phyloP scores from a whole-genome alignment of 2,888 invertebrate species.

The Eretmocerus hayati region DNA sequence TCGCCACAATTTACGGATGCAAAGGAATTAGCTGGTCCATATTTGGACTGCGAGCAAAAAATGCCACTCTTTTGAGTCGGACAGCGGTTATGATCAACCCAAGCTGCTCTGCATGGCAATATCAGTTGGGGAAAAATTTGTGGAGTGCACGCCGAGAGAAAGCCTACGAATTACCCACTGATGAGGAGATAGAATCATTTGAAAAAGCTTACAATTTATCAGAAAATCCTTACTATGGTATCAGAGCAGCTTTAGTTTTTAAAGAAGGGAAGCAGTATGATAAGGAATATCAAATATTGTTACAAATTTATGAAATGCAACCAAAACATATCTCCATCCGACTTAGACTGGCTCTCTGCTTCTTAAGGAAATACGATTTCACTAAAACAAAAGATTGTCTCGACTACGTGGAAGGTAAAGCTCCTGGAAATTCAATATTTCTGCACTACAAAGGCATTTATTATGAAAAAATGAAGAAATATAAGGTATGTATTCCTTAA shows the following conservation, averaged over 20 bases:
- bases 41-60: neutral
- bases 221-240: neutral
- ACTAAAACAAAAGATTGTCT: neutral
- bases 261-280: neutral
- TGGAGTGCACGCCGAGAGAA: neutral
- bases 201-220: neutral
- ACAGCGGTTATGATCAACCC: neutral
- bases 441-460: slow-evolving; percentile 4
- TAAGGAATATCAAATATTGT: neutral
- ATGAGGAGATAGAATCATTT: neutral
- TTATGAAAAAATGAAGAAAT: neutral
- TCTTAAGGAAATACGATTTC: neutral
- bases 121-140: slow-evolving; percentile 2
- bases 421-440: neutral
- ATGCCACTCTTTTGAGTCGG: neutral
- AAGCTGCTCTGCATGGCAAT: slow-evolving; percentile 4
- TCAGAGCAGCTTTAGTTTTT: neutral
- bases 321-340: neutral
- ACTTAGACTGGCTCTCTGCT: slow-evolving; percentile 1
- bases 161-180: neutral
- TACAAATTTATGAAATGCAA: neutral
- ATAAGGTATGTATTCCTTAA: slow-evolving; percentile 1
- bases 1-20: neutral
- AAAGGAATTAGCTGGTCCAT: neutral
- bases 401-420: neutral